A percentile compares a stretch with the other conserved stretches of the same genome.
These are phyloP conservation scores for Saxidomus purpurata DNA, from an alignment of 1,140 invertebrate species.

Conservation along the genomic window DNA sequence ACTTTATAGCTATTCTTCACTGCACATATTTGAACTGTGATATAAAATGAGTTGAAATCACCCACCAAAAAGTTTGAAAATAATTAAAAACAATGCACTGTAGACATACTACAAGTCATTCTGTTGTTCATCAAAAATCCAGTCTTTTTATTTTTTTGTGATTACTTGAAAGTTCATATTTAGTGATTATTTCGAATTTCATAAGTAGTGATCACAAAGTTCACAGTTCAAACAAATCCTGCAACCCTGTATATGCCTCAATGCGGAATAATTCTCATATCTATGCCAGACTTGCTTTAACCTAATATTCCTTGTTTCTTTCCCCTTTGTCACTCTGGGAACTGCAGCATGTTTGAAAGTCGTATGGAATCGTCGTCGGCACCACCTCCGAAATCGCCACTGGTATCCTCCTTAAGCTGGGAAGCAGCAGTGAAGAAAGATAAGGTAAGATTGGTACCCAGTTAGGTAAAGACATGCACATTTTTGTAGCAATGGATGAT, in stretches of 20 bases:
- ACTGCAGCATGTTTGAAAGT: slow-evolving; percentile 79
- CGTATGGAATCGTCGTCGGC: slow-evolving; percentile 66
- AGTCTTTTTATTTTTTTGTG: too few relatives aligned
- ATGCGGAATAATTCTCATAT: slow-evolving; percentile 1
- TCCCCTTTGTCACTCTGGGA: slow-evolving; percentile 46
- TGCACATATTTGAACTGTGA: slow-evolving; percentile 18
- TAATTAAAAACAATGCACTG: too few relatives aligned
- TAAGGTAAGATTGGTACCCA: slow-evolving; percentile 68
- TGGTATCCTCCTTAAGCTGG: slow-evolving; percentile 44
- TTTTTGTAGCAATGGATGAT: too few relatives aligned
- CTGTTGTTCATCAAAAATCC: too few relatives aligned
- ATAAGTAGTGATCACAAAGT: too few relatives aligned
- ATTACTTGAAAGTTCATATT: too few relatives aligned
- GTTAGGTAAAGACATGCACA: too few relatives aligned
- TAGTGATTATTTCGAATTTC: too few relatives aligned
- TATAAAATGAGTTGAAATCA: too few relatives aligned
- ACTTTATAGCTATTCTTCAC: background rate
- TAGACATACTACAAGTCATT: too few relatives aligned
- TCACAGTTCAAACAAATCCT: slow-evolving; percentile 22
- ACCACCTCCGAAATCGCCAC: slow-evolving; percentile 33
- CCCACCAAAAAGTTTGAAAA: too few relatives aligned
- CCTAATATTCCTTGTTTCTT: slow-evolving; percentile 30
- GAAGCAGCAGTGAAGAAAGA: slow-evolving; percentile 68
- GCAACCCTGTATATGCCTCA: slow-evolving; percentile 7
- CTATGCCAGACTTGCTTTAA: slow-evolving; percentile 39